A percentile compares a stretch with the other conserved stretches of the same genome.
Conservation (phyloP, 2,888 invertebrate genomes). For the Pachydiplax longipennis region DNA sequence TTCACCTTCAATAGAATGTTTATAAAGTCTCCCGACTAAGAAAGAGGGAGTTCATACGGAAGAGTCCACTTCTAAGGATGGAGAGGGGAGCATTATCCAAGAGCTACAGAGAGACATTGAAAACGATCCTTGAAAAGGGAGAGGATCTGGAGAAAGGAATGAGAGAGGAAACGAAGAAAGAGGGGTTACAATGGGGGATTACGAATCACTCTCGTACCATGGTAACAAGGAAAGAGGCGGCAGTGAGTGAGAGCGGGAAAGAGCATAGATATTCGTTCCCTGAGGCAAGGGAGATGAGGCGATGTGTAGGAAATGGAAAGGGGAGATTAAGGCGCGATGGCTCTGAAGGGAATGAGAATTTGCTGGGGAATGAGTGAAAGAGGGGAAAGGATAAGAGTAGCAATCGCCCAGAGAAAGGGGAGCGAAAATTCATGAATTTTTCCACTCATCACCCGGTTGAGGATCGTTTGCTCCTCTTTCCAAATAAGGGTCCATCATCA, state of each 20-base stretch:
- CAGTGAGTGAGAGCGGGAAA: background rate
- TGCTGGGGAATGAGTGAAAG: background rate
- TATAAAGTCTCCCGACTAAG: background rate
- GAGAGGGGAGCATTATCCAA: background rate
- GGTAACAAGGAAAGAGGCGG: background rate
- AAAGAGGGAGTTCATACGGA: background rate
- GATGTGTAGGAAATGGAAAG: background rate
- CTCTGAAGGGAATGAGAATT: background rate
- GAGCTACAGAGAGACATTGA: background rate
- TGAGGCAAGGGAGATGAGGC: background rate
- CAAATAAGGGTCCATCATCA: background rate
- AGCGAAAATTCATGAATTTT: background rate
- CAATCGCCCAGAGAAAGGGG: background rate
- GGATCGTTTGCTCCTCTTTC: background rate
- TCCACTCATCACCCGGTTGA: background rate
- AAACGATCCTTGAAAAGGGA: background rate
- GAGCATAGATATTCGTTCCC: background rate
- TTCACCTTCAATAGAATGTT: too few species aligned
- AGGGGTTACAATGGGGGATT: background rate
- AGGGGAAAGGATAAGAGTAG: background rate
- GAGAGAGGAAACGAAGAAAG: background rate
- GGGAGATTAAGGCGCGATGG: background rate
- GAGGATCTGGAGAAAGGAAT: background rate
- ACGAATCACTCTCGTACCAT: background rate
- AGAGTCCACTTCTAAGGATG: background rate